A percentile compares a stretch with the other conserved stretches of the same genome.
Evolutionary conservation across 2,888 invertebrate species (phyloP).

Genomic region (Muscina levida): DNA sequence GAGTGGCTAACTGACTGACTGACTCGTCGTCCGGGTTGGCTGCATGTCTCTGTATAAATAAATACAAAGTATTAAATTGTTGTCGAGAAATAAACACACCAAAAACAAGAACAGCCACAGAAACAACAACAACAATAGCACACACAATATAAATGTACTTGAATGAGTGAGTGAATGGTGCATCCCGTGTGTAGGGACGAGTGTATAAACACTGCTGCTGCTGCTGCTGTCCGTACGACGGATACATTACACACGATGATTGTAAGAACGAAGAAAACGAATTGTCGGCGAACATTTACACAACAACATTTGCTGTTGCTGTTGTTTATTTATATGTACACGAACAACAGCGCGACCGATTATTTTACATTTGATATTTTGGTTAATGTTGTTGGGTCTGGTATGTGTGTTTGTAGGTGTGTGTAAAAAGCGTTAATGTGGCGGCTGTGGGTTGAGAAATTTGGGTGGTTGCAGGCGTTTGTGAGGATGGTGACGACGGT

Average conservation of each 20-base stretch:
- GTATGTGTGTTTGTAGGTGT: conserved; percentile 24
- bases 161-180: conserved; percentile 31
- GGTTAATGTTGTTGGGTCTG: too few relatives aligned
- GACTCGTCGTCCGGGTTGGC: conserved; percentile 16
- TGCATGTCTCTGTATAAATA: conserved; percentile 49
- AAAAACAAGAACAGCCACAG: not conserved
- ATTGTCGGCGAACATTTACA: not conserved
- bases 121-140: conserved; percentile 14
- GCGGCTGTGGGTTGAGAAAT: not conserved
- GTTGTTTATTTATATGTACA: conserved; percentile 33
- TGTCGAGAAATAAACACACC: conserved; percentile 41
- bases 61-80: conserved; percentile 55
- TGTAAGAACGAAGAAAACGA: conserved; percentile 34
- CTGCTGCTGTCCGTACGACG: not conserved
- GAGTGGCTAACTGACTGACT: conserved; percentile 34
- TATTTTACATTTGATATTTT: not conserved
- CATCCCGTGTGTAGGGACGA: conserved; percentile 25
- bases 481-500: too few relatives aligned
- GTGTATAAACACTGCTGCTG: not conserved
- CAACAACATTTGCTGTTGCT: conserved; percentile 10
- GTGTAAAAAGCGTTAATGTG: conserved; percentile 9
- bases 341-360: conserved; percentile 36
- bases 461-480: not conserved
- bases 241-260: conserved; percentile 8
- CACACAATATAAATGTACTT: conserved; percentile 33